Base-by-base conservation (phyloP, 2,113 vertebrate genomes). In the Clinocottus analis region DNA sequence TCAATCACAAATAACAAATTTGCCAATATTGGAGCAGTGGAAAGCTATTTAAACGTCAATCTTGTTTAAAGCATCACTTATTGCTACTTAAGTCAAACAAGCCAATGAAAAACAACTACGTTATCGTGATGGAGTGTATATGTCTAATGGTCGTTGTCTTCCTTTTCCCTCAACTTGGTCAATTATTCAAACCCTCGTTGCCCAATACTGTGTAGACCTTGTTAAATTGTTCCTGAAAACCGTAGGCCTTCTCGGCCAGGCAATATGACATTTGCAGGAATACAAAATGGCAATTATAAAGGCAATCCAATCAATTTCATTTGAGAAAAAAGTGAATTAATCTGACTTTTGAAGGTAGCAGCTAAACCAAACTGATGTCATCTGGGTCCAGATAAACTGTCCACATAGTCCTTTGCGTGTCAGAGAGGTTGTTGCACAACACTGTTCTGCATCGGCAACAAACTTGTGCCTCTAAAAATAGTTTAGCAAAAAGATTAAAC, bases 171-270 rank as follows among this genome's bases (percentile, higher is more conserved):
- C 56, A 16, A 9, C 14, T 25, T n/a, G 0, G 3, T 33, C 16
- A 56, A 6, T 41, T 35, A 51, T 8, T 64, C 6, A 51, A 37
- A 23, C 31, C 31, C 1, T 45, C 58, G 12, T 70, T 41, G 4
- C 56, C 8, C 5, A 35, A 51, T 47, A 8, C 21, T 56, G 23
- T 8, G 23, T 8, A 45, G 29, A 8, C 91, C 62, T 85, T 37
- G 79, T 85, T 82, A 91, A 45, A 43, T 43, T 73, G 9, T 49
- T 88, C 75, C 66, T 86, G n/a, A 63, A 92, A 91, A 77, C 29
- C 59, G 72, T 74, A 84, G 4, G 87, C 91, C 72, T 82, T 90
- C 77, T 93, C 89, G 11, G 84, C 60, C n/a, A 85, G 68, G 71
- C 73, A 35, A 17, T 75, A 77, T 14, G 41, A 51, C 16, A 43